phyloP scores from a whole-genome alignment of 2,113 vertebrate genomes.

The Pelobates fuscus region DNA sequence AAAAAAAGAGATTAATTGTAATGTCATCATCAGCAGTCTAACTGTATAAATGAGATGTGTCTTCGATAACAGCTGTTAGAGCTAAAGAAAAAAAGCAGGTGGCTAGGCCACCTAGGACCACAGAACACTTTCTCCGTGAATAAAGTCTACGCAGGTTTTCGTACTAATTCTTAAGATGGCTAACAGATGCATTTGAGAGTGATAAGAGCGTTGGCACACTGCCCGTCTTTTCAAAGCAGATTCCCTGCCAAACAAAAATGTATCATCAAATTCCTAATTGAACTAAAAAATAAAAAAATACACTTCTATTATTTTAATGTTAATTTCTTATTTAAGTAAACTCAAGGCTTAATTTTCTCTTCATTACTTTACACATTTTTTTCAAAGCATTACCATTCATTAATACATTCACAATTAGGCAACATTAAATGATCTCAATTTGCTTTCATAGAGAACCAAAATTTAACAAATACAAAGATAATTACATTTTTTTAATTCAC shows the following conservation, averaged over 20 bases:
- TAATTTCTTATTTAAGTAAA: constrained; percentile 42
- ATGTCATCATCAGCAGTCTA: constrained; percentile 63
- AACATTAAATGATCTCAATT: constrained; percentile 11
- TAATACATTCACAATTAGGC: constrained; percentile 50
- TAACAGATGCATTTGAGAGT: constrained; percentile 57
- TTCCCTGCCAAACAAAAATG: constrained; percentile 61
- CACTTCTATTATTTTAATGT: constrained; percentile 45
- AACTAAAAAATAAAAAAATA: constrained; percentile 45
- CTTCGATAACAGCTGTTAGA: constrained; percentile 73
- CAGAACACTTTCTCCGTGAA: constrained; percentile 60
- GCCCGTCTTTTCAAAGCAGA: constrained; percentile 56
- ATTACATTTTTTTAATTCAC: constrained; percentile 1
- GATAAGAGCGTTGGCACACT: constrained; percentile 58
- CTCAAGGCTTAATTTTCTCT: constrained; percentile 39
- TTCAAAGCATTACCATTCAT: constrained; percentile 26
- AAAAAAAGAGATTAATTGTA: constrained; percentile 63
- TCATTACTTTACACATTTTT: constrained; percentile 49
- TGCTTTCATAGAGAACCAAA: background rate
- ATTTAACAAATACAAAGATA: constrained; percentile 1
- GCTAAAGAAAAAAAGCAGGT: constrained; percentile 66
- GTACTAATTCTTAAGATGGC: constrained; percentile 53
- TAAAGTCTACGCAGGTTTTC: constrained; percentile 55
- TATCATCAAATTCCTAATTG: constrained; percentile 54
- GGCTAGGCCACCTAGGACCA: constrained; percentile 71
- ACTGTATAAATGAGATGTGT: constrained; percentile 61